Evolutionary conservation across 2,888 invertebrate genomes (phyloP).

Genomic region (Orchesella flavescens): DNA sequence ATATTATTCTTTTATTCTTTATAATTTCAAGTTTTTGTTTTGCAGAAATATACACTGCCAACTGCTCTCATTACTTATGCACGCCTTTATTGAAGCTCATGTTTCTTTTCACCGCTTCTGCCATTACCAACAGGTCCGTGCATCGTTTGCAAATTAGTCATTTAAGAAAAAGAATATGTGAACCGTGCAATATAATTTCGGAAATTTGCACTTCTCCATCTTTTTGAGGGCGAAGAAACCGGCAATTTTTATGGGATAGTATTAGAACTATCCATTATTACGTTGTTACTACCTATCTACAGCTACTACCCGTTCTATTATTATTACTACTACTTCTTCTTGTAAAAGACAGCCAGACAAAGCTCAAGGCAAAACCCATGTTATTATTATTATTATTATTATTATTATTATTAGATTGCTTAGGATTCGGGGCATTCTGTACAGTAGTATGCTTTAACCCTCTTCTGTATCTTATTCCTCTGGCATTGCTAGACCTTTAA

Average conservation of each 20-base stretch:
- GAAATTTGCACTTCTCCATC: constrained; percentile 53
- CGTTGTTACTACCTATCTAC: background rate
- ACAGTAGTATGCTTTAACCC: too few species aligned
- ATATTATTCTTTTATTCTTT: background rate
- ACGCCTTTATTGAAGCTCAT: constrained; percentile 60
- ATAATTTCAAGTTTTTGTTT: constrained; percentile 28
- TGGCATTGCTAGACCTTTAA: too few species aligned
- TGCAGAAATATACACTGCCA: constrained; percentile 35
- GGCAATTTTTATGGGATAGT: background rate
- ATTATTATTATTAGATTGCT: background rate
- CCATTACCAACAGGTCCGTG: constrained; percentile 41
- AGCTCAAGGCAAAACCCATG: background rate
- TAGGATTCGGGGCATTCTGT: too few species aligned
- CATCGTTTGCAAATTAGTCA: constrained; percentile 58
- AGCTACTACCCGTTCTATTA: background rate
- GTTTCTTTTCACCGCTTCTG: constrained; percentile 54
- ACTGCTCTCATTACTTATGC: constrained; percentile 42
- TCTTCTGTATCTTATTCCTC: too few species aligned
- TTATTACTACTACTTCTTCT: background rate
- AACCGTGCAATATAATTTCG: constrained; percentile 55
- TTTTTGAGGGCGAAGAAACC: background rate
- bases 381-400: background rate
- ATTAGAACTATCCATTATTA: constrained; percentile 2
- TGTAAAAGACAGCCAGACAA: background rate
- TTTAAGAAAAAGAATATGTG: constrained; percentile 38